Base-by-base conservation (phyloP, 2,797 vertebrate genomes). In the Centropyge bicolor region DNA sequence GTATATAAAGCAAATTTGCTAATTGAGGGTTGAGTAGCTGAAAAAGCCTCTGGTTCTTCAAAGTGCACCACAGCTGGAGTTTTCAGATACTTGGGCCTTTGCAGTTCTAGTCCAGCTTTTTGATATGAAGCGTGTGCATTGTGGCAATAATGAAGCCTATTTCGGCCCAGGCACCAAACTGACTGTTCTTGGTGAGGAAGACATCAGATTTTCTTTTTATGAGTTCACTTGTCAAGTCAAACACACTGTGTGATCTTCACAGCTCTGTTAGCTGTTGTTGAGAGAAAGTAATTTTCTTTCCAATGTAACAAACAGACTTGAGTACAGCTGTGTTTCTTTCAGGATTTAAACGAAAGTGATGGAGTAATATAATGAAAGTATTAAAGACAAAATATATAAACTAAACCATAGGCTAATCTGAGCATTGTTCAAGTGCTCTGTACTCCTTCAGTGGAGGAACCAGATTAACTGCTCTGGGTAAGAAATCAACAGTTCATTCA, bases 401-500 rank as follows among this genome's bases (percentile, higher is more conserved):
- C 3, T 0, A 9, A 8, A 27, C 12, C 11, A 8, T 40, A 17
- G 22, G 49, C n/a, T 56, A 20, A 85, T 73, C 77, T n/a, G 8
- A 55, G 69, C 22, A 70, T 45, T 43, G 57, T 49, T 61, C 1
- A 20, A 49, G 16, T 59, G 51, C 52, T 74, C 72, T 88, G 88
- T 91, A 88, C 41, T 63, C 10, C 63, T 78, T 95, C 54, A 89
- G 93, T 35, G 20, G 64, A 8, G 95, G 94, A 67, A 95, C 93
- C 63, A 87, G 64, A 68, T 83, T 94, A 56, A 93, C 90, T 9
- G 93, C 94, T 76, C 12, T 87, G 55, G 94, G 93, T 95, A 80
- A 93, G 92, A 31, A 31, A 31, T 31, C 27, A 31, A 31, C 27
- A 31, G 27, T 31, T 31, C 27, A 31, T 31, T 31, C 27, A 31